A percentile compares a stretch with the other conserved stretches of the same genome.
phyloP scores from a whole-genome alignment of 1,140 invertebrate species.

The Coptotermes formosanus region DNA sequence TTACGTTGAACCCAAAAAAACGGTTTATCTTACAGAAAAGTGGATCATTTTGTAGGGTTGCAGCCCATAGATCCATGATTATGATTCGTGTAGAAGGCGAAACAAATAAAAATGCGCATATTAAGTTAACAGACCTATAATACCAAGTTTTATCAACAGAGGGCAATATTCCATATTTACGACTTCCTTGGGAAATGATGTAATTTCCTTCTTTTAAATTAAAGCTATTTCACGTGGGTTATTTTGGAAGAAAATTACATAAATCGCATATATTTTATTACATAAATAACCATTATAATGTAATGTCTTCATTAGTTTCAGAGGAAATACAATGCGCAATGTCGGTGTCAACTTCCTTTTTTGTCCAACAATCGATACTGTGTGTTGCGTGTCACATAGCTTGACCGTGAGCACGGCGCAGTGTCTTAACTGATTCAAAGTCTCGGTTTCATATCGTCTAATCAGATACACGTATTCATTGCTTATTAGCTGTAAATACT shows the following conservation, averaged over 20 bases:
- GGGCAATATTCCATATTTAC: neutral
- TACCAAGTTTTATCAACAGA: conserved; percentile 11
- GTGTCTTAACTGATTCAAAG: neutral
- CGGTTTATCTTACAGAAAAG: no score
- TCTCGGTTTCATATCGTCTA: neutral
- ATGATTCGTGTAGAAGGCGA: no score
- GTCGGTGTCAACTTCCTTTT: neutral
- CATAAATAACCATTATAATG: neutral
- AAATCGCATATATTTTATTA: neutral
- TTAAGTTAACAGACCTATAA: neutral
- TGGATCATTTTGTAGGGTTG: no score
- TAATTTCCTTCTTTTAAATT: conserved; percentile 18
- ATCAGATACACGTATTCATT: neutral
- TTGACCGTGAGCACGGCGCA: neutral
- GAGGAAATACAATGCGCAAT: neutral
- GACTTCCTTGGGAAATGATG: neutral
- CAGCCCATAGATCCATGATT: no score
- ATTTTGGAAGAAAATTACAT: neutral
- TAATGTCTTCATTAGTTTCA: neutral
- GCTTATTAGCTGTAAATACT: neutral
- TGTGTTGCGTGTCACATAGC: neutral
- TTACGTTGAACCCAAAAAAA: no score
- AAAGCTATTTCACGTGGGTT: neutral
- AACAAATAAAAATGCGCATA: no score
- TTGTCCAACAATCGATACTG: neutral